Evolutionary conservation across 2,113 vertebrate genomes (phyloP), one percentile per base, ranked within the genome.

Genomic region (Neofelis nebulosa): DNA sequence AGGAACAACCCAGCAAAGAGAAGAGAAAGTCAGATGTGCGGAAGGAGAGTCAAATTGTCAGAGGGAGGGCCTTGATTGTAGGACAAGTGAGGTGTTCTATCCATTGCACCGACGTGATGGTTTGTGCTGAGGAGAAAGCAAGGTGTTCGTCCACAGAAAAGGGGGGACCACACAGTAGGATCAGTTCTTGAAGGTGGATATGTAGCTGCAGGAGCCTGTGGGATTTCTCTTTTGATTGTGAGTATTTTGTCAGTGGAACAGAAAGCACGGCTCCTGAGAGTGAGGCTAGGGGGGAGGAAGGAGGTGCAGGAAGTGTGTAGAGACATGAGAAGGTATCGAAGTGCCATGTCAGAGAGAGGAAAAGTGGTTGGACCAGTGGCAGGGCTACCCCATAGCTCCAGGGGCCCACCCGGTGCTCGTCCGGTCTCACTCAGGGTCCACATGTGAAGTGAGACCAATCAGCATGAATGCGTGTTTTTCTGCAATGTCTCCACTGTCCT

Each of bases 161-260:
- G 6, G 14, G n/a, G 12, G 48, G 41, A 74, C 0, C 36, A 0
- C 4, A 41, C 6, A 31, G 21, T 41, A 69, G 50, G 15, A 14
- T 69, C 55, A 29, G 38, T 93, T 29, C 36, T 66, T 19, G 61
- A 5, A 25, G 14, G n/a, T 36, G 0, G 5, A 6, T 27, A 68
- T 10, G 33, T 88, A 63, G 2, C 52, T 63, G 14, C 52, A 16
- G 68, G 78, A 84, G 18, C 21, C 50, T 63, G 7, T 27, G 33
- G 16, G 50, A 74, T 61, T 88, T 82, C 48, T 66, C 18, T 74
- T 68, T 57, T 55, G 55, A 55, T 74, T 68, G 7, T 29, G n/a
- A 55, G 13, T 81, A 9, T 87, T 55, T 65, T 45, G 21, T 45
- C 52, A 80, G n/a, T 66, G 65, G 81, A 36, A 76, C 6, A n/a